Base-by-base conservation (phyloP, 2,113 vertebrate species). In the Microcebus tavaratra region DNA sequence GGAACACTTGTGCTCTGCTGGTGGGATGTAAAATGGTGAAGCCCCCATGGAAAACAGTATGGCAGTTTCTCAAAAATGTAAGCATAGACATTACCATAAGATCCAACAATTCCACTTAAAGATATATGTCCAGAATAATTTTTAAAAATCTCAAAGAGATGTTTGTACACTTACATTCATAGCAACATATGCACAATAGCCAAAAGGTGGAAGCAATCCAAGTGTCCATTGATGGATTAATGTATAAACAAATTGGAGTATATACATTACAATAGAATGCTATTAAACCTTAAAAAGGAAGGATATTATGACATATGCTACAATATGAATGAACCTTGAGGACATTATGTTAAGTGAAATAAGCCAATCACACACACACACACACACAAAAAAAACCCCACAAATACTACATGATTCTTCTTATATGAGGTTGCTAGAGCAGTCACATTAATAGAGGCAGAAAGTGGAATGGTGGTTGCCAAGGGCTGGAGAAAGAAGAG, bases 401-500 rank as follows among this genome's bases (percentile, higher is more conserved):
- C 20, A 83, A 70, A 39, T 85, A 10, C 3, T 59, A 1, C 10
- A 36, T 67, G 23, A 84, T 36, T 89, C 55, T 21, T 75, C 29
- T 83, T 48, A 21, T 39, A 75, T n/a, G 39, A 48, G 23, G 6
- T 39, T 34, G 5, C 6, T 59, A 14, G 5, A 36, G 1, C 39
- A 53, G 6, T 42, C 25, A 78, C 36, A 75, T 70, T 61, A 53
- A 84, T 21, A 78, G 9, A 67, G 2, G n/a, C 25, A 53, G 13
- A 68, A 83, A 53, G 53, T 15, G 27, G 29, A 68, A 70, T 42
- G 29, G 3, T 9, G 5, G 20, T 23, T 42, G 11, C 21, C 2
- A 73, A 12, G 7, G 42, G 10, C 25, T 76, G 34, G n/a, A 27
- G 8, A 65, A 29, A 20, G 0, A 0, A 8, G 17, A 11, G 12